Percentiles rank a stretch among this genome's conserved stretches.
These are phyloP conservation scores for Drosophila nebulosa DNA, from an alignment of 1,140 invertebrate genomes.

Conservation along the genomic window DNA sequence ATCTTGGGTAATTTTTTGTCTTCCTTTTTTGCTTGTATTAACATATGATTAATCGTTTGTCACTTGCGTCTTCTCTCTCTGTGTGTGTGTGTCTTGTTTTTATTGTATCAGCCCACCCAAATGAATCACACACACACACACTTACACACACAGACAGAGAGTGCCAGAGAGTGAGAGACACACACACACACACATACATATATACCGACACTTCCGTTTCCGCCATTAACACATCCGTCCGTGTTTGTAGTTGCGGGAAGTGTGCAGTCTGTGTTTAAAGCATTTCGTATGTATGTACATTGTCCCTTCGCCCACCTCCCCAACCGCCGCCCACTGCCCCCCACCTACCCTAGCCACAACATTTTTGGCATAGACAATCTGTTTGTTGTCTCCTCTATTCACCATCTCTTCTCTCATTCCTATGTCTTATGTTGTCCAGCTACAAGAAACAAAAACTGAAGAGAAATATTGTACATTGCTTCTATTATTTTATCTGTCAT, in stretches of 20 bases:
- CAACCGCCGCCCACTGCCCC: neutral
- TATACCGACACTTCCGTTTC: slow-evolving; percentile 67
- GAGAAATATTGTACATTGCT: slow-evolving; percentile 61
- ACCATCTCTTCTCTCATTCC: neutral
- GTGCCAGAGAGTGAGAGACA: slow-evolving; percentile 1
- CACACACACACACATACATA: slow-evolving; percentile 8
- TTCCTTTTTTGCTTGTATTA: neutral
- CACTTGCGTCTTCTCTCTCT: too few species aligned
- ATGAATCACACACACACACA: slow-evolving; percentile 23
- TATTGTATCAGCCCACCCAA: slow-evolving; percentile 21
- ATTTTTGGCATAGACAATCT: slow-evolving; percentile 5
- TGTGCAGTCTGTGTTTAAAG: slow-evolving; percentile 33
- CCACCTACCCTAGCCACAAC: neutral
- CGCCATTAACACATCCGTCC: slow-evolving; percentile 74
- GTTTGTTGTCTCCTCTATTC: neutral
- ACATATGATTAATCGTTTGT: slow-evolving; percentile 54
- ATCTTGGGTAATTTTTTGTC: neutral
- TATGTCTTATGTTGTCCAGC: slow-evolving; percentile 57
- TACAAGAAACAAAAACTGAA: neutral
- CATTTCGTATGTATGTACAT: neutral
- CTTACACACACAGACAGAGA: neutral
- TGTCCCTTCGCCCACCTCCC: neutral
- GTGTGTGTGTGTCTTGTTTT: slow-evolving; percentile 24
- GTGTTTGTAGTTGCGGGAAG: slow-evolving; percentile 56
- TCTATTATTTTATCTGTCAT: slow-evolving; percentile 55